Percentiles rank a stretch among this genome's conserved stretches.
Conservation (phyloP, 2,113 vertebrate genomes). For the Pristiophorus japonicus region DNA sequence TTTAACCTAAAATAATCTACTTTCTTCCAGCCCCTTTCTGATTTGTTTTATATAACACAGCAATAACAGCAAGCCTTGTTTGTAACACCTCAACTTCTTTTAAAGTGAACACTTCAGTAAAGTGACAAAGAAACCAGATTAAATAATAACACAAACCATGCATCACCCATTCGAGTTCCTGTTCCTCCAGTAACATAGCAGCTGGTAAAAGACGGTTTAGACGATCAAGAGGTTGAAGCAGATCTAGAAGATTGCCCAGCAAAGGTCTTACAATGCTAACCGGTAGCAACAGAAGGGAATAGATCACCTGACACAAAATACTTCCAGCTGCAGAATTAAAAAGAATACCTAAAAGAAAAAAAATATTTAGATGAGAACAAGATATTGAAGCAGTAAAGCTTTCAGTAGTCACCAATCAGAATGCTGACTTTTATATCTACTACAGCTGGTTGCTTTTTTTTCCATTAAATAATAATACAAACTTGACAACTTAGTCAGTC, state of each 20-base stretch:
- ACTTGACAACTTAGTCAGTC: neutral
- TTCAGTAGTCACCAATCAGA: neutral
- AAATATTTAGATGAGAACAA: neutral
- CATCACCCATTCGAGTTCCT: constrained; percentile 49
- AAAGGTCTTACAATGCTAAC: constrained; percentile 58
- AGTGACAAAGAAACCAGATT: neutral
- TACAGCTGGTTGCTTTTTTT: neutral
- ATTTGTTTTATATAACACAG: neutral
- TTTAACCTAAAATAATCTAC: too few relatives aligned
- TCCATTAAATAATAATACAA: neutral
- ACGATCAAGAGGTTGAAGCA: constrained; percentile 63
- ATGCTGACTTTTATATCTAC: neutral
- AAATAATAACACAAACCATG: constrained; percentile 34
- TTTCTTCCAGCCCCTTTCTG: neutral
- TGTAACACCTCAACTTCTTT: neutral
- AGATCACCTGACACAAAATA: constrained; percentile 65
- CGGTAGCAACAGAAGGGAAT: constrained; percentile 66
- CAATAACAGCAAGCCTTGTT: neutral
- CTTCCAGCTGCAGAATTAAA: constrained; percentile 64
- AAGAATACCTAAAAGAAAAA: constrained; percentile 54
- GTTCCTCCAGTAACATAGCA: constrained; percentile 54
- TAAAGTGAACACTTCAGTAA: neutral
- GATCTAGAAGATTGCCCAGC: constrained; percentile 57
- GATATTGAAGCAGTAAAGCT: neutral
- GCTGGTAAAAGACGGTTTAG: constrained; percentile 63